Evolutionary conservation across 1,140 invertebrate species (phyloP).

Genomic region (Saccostrea glomerata): DNA sequence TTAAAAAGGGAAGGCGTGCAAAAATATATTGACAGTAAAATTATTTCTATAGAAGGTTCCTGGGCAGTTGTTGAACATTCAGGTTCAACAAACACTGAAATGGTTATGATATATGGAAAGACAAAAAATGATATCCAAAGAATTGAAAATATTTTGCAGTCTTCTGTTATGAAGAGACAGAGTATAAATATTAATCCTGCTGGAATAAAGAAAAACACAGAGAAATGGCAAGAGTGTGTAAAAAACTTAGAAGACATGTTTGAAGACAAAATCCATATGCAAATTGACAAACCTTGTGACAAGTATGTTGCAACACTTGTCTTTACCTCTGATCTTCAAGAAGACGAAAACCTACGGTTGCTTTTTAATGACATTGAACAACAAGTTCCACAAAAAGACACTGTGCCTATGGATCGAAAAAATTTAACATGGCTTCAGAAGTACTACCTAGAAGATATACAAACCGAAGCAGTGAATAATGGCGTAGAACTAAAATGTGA

Average conservation of each 20-base stretch:
- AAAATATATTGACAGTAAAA: not conserved
- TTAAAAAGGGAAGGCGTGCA: not conserved
- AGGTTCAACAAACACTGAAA: not conserved
- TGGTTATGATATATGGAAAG: not conserved
- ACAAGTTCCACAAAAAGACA: not conserved
- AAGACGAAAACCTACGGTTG: not conserved
- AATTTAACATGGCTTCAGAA: not conserved
- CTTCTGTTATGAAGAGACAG: not conserved
- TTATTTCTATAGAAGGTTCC: not conserved
- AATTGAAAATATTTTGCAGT: not conserved
- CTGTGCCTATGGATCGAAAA: not conserved
- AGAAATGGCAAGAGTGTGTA: not conserved
- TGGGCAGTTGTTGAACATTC: not conserved
- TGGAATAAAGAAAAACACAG: not conserved
- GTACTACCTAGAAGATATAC: not conserved
- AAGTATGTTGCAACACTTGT: not conserved
- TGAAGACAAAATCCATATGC: not conserved
- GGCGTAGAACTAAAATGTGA: not conserved
- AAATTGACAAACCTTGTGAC: not conserved
- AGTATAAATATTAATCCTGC: not conserved
- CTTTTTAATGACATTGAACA: not conserved
- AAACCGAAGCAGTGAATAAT: not conserved
- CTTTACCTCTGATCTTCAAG: not conserved
- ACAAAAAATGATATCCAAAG: not conserved
- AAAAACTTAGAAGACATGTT: not conserved